Conservation (phyloP, 2,888 invertebrate genomes). For the Nysson spinosus region DNA sequence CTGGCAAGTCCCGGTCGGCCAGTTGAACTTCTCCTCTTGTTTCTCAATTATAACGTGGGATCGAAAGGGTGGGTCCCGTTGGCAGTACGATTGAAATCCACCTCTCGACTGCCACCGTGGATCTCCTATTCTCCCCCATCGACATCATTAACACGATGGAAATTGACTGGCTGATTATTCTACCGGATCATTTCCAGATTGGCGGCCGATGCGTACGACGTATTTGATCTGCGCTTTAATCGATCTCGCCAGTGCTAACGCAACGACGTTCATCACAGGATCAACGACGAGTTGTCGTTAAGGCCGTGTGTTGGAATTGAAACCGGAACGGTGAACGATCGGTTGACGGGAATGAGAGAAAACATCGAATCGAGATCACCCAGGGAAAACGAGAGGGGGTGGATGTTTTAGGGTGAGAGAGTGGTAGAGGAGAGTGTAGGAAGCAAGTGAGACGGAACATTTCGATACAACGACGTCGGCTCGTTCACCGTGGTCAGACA, state of each 20-base stretch:
- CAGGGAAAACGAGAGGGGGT: background rate
- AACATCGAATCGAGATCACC: constrained; percentile 1
- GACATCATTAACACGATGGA: constrained; percentile 26
- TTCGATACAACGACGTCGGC: constrained; percentile 64
- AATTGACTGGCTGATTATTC: constrained; percentile 39
- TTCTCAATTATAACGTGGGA: background rate
- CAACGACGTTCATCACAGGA: constrained; percentile 48
- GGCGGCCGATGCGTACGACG: constrained; percentile 11
- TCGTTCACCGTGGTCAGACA: constrained; percentile 65
- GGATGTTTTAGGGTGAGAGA: too few relatives aligned
- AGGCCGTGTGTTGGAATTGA: constrained; percentile 48
- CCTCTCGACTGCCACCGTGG: too few relatives aligned
- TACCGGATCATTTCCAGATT: constrained; percentile 14
- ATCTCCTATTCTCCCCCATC: background rate
- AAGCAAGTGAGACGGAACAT: constrained; percentile 38
- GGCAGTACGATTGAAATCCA: background rate
- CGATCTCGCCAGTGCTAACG: constrained; percentile 39
- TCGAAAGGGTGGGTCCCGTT: background rate
- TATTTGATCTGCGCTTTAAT: constrained; percentile 41
- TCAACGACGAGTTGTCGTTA: constrained; percentile 41
- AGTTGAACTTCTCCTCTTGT: background rate
- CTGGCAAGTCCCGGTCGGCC: background rate
- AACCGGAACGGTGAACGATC: constrained; percentile 38
- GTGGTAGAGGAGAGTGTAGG: background rate
- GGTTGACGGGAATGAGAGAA: background rate